Conservation (phyloP, 2,113 vertebrate genomes). For the Spermophilus dauricus region DNA sequence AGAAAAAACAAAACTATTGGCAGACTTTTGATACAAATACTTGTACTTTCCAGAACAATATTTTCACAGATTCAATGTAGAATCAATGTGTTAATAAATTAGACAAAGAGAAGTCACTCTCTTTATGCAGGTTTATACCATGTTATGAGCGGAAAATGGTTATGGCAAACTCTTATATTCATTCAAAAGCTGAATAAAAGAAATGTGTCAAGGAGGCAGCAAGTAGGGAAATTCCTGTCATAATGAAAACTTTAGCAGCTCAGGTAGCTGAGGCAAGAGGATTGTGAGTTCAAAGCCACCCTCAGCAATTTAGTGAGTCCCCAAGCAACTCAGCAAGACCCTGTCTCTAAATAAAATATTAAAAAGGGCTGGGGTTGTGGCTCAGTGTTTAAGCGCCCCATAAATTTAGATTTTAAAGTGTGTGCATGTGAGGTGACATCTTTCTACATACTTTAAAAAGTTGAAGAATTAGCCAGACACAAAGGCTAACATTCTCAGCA, state of each 20-base stretch:
- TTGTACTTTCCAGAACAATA: not conserved
- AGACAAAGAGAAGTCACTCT: not conserved
- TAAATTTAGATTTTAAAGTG: conserved; percentile 53
- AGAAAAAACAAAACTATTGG: too few species aligned
- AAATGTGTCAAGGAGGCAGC: not conserved
- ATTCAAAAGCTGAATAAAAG: conserved; percentile 56
- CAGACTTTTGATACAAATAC: not conserved
- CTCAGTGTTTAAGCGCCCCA: too few species aligned
- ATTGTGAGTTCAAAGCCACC: too few species aligned
- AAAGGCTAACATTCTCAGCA: conserved; percentile 32
- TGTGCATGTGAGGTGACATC: not conserved
- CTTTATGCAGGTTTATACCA: not conserved
- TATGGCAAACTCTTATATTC: conserved; percentile 24
- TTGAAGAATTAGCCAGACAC: conserved; percentile 54
- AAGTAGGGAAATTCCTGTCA: not conserved
- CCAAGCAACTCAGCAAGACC: too few species aligned
- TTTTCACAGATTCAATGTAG: not conserved
- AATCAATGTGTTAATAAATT: not conserved
- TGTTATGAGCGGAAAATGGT: not conserved
- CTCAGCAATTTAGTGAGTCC: too few species aligned
- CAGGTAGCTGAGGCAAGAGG: too few species aligned
- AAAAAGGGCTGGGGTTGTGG: too few species aligned
- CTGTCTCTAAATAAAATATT: too few species aligned
- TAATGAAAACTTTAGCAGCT: not conserved
- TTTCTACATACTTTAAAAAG: conserved; percentile 33